phyloP scores from a whole-genome alignment of 2,797 vertebrate genomes.

The Myotis myotis region DNA sequence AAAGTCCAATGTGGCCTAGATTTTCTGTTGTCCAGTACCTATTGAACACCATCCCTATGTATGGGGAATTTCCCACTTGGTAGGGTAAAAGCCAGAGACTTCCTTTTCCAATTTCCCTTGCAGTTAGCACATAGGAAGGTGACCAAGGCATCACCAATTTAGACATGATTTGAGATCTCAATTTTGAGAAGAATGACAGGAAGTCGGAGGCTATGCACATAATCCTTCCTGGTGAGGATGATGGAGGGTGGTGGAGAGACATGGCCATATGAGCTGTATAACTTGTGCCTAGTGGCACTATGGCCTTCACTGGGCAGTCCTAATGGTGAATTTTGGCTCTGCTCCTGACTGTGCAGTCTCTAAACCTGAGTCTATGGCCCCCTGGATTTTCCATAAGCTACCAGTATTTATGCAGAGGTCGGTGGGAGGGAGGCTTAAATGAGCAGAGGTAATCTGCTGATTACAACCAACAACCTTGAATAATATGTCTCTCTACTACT shows the following conservation, averaged over 20 bases:
- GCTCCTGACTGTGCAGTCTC: background rate
- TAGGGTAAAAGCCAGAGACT: background rate
- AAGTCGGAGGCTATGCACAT: background rate
- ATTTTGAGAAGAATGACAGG: background rate
- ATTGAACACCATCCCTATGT: background rate
- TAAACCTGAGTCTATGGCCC: background rate
- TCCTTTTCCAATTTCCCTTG: background rate
- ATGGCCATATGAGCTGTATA: background rate
- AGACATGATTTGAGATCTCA: background rate
- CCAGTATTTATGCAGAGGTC: background rate
- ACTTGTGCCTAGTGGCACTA: background rate
- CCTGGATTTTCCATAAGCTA: background rate
- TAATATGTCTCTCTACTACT: background rate
- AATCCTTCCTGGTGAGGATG: background rate
- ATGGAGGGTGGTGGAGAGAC: background rate
- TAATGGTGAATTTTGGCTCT: background rate
- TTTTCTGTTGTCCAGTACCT: background rate
- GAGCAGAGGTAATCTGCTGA: background rate
- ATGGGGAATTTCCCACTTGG: background rate
- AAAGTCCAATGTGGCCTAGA: background rate
- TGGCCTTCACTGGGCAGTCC: background rate
- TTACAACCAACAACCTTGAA: background rate
- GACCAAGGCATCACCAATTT: background rate
- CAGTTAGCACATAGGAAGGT: background rate
- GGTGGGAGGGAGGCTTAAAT: background rate